Evolutionary conservation across 2,113 vertebrate species (phyloP).

Genomic region (Corythoichthys intestinalis): DNA sequence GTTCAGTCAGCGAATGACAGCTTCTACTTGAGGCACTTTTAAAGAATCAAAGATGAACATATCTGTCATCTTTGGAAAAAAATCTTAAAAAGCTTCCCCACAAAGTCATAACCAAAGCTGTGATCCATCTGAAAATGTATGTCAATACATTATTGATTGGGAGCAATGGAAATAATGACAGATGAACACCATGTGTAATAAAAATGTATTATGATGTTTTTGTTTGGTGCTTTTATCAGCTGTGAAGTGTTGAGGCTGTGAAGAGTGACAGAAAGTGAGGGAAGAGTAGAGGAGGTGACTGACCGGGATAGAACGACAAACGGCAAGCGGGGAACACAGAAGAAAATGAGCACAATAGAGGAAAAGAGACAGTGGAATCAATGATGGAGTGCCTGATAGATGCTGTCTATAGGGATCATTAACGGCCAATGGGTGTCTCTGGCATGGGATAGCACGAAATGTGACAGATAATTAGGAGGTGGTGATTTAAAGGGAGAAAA

Average conservation of each 20-base stretch:
- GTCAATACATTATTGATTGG: conserved; percentile 26
- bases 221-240: conserved; percentile 16
- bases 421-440: conserved; percentile 77
- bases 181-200: conserved; percentile 25
- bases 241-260: conserved; percentile 3
- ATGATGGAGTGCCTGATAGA: conserved; percentile 72
- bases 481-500: conserved; percentile 73
- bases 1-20: conserved; percentile 61
- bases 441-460: conserved; percentile 73
- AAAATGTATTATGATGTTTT: conserved; percentile 43
- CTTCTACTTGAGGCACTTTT: conserved; percentile 54
- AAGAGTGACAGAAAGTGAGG: conserved; percentile 40
- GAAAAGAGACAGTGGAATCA: conserved; percentile 57
- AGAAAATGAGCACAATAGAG: conserved; percentile 24
- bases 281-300: conserved; percentile 23
- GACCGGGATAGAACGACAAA: conserved; percentile 28
- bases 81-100: conserved; percentile 8
- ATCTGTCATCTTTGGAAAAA: conserved; percentile 11
- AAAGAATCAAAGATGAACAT: conserved; percentile 37
- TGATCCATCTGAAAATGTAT: conserved; percentile 17
- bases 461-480: conserved; percentile 80
- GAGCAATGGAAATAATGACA: conserved; percentile 20
- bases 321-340: conserved; percentile 26
- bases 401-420: conserved; percentile 75
- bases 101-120: neutral